Evolutionary conservation across 2,113 vertebrate species (phyloP).

Genomic region (Zosterops borbonicus): DNA sequence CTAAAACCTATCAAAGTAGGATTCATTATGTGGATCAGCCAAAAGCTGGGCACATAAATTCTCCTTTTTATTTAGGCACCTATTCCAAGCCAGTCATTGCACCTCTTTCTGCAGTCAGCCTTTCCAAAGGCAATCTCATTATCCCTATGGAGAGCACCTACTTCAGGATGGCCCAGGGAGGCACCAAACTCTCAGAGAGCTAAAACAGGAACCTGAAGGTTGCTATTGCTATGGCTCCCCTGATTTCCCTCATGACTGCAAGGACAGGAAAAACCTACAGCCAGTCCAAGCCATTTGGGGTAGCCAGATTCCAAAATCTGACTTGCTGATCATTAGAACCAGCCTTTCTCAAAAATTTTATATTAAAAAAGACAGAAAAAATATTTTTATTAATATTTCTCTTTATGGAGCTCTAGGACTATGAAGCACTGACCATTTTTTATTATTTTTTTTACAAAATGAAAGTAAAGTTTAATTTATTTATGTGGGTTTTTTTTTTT

Average conservation of each 20-base stretch:
- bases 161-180: not conserved
- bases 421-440: not conserved
- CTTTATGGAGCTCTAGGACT: not conserved
- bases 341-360: not conserved
- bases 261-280: not conserved
- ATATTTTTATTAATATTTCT: not conserved
- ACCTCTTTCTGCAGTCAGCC: not conserved
- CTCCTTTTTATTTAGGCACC: not conserved
- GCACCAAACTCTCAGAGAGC: not conserved
- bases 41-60: not conserved
- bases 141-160: not conserved
- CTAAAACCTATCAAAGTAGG: not conserved
- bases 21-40: not conserved
- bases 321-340: not conserved
- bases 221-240: not conserved
- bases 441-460: not conserved
- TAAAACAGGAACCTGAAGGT: not conserved
- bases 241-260: not conserved
- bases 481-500: not conserved
- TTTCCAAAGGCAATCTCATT: not conserved
- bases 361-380: not conserved
- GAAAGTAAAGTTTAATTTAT: not conserved
- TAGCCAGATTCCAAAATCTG: not conserved
- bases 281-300: not conserved
- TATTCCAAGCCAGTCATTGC: not conserved